Evolutionary conservation across 2,888 invertebrate species (phyloP), one percentile per base, ranked within the genome.

Genomic region (Saturnia pavonia): DNA sequence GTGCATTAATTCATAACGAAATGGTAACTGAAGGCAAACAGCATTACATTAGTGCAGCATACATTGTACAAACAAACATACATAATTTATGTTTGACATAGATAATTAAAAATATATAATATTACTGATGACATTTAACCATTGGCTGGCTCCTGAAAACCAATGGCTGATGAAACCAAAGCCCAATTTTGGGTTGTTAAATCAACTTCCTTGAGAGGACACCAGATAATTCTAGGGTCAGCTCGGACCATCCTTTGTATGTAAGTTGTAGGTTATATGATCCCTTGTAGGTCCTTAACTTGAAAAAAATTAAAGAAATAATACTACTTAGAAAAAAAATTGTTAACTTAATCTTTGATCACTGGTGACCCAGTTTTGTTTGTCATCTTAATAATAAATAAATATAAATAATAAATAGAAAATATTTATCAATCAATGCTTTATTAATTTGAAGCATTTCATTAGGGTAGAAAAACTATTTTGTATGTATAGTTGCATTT

Each of bases 21-120:
- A 86, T 91, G 91, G 91, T 91, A 92, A 92, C 91, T 90, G 82
- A 83, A 79, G 72, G 77, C 77, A 73, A 78, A 74, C 76, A 19
- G n/a, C 54, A 51, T 75, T 76, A 74, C 71, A 76, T 82, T 88
- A 85, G 86, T 86, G 86, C 86, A 82, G 75, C 77, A 76, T 74
- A 71, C 70, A 78, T 34, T 27, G 74, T 74, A 73, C 70, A 75
- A 73, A 65, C 70, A 68, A 71, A 74, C 71, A 48, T 68, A 69
- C 54, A 73, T 73, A 67, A 71, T 69, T 43, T 63, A 69, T 57
- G 40, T 43, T 27, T 25, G 19, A 48, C 11, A n/a, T 12, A 54
- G n/a, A 54, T 54, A 9, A 22, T 54, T 54, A 7, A 48, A 54
- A 54, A 54, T 22, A 54, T 8, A 22, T 54, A 11, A 43, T 43